phyloP scores from a whole-genome alignment of 92 coral and sea anemone genomes.

The Desmophyllum pertusum region DNA sequence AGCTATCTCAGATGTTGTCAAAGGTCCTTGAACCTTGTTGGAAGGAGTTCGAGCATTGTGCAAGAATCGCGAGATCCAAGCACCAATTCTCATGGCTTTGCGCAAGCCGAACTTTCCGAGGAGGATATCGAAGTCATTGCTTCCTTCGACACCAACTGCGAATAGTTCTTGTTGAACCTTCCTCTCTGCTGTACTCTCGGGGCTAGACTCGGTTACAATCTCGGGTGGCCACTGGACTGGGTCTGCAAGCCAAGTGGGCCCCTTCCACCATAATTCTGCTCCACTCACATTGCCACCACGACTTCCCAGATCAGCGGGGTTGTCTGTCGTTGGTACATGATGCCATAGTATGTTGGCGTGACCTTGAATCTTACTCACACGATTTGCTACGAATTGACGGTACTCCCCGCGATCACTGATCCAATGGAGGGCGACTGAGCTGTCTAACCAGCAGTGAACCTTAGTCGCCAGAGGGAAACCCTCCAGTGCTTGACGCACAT shows the following conservation, averaged over 20 bases:
- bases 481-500: slow-evolving; percentile 33
- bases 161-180: slow-evolving; percentile 65
- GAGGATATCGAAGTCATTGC: slow-evolving; percentile 26
- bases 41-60: slow-evolving; percentile 68
- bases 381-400: slow-evolving; percentile 69
- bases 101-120: slow-evolving; percentile 73
- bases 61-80: slow-evolving; percentile 73
- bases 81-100: slow-evolving; percentile 74
- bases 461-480: slow-evolving; percentile 36
- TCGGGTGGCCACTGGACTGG: slow-evolving; percentile 61
- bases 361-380: slow-evolving; percentile 61
- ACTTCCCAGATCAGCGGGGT: slow-evolving; percentile 77
- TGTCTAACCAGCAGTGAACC: slow-evolving; percentile 68
- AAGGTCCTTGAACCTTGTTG: slow-evolving; percentile 40
- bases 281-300: slow-evolving; percentile 64
- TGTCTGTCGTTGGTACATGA: slow-evolving; percentile 65
- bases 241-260: slow-evolving; percentile 67
- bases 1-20: slow-evolving; percentile 46
- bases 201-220: slow-evolving; percentile 37
- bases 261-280: slow-evolving; percentile 57
- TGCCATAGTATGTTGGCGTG: slow-evolving; percentile 58
- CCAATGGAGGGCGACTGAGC: slow-evolving; percentile 71
- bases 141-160: slow-evolving; percentile 43
- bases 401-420: slow-evolving; percentile 57
- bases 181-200: slow-evolving; percentile 44